Conservation (phyloP, 2,113 vertebrate genomes). For the Gallinago media region DNA sequence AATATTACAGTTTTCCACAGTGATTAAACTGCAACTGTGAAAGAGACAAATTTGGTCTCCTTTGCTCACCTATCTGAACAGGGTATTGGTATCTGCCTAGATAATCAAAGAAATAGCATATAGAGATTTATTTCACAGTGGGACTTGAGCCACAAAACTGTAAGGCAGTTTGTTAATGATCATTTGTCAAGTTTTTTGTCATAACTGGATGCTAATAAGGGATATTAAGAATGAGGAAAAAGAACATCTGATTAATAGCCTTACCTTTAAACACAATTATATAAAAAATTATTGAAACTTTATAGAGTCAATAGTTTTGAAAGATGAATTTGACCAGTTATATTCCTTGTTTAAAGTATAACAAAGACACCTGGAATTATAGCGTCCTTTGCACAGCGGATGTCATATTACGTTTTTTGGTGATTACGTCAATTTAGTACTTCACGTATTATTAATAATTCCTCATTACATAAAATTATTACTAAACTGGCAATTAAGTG, state of each 20-base stretch:
- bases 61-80: neutral
- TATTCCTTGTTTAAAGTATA: constrained; percentile 53
- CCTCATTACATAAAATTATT: constrained; percentile 86
- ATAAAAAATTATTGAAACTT: constrained; percentile 36
- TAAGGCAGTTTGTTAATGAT: constrained; percentile 3
- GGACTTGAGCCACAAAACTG: neutral
- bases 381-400: constrained; percentile 59
- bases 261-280: constrained; percentile 42
- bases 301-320: constrained; percentile 31
- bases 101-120: neutral
- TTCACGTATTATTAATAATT: constrained; percentile 85
- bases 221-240: constrained; percentile 10
- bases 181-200: constrained; percentile 26
- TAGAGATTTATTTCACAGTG: neutral
- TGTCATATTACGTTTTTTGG: constrained; percentile 79
- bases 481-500: constrained; percentile 86
- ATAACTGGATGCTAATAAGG: constrained; percentile 39
- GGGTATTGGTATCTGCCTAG: neutral
- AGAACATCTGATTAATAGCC: constrained; percentile 26
- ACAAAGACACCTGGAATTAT: constrained; percentile 72
- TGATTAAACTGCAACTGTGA: neutral
- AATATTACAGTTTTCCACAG: neutral
- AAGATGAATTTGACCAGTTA: constrained; percentile 46
- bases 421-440: constrained; percentile 81
- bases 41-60: neutral